phyloP scores from a whole-genome alignment of 2,113 vertebrate genomes.

The Urocolius indicus region DNA sequence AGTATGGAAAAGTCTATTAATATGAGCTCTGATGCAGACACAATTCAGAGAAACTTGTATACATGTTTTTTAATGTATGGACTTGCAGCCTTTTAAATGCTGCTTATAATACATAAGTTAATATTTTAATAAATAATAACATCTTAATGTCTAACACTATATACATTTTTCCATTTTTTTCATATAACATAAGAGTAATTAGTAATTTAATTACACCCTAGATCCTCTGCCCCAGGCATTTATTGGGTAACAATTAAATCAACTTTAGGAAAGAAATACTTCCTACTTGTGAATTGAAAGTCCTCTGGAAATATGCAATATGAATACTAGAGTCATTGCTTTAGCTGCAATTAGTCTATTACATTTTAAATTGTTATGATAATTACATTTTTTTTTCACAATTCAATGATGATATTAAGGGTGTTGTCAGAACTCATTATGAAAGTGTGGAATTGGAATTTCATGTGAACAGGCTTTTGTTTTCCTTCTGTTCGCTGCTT shows the following conservation, averaged over 20 bases:
- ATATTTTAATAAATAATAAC: background rate
- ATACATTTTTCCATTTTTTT: background rate
- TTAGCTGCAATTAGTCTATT: constrained; percentile 9
- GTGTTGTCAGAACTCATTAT: constrained; percentile 59
- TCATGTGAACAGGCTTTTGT: constrained; percentile 59
- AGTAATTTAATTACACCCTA: background rate
- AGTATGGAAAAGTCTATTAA: background rate
- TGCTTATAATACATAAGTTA: background rate
- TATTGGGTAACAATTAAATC: background rate
- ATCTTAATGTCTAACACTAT: background rate
- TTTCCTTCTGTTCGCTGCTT: constrained; percentile 36
- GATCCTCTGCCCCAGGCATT: background rate
- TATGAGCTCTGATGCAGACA: background rate
- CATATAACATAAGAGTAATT: background rate
- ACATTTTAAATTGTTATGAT: constrained; percentile 5
- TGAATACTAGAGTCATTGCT: constrained; percentile 4
- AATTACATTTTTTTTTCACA: background rate
- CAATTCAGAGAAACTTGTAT: background rate
- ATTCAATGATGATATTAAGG: constrained; percentile 40
- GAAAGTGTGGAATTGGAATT: constrained; percentile 46
- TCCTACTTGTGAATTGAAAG: background rate
- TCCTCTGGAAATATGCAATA: background rate
- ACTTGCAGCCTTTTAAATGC: background rate
- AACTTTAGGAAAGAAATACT: background rate
- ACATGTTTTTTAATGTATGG: background rate